Percentiles rank a stretch among this genome's conserved stretches.
These are phyloP conservation scores for Bothrops jararaca DNA, from an alignment of 2,113 vertebrate species.

Conservation along the genomic window DNA sequence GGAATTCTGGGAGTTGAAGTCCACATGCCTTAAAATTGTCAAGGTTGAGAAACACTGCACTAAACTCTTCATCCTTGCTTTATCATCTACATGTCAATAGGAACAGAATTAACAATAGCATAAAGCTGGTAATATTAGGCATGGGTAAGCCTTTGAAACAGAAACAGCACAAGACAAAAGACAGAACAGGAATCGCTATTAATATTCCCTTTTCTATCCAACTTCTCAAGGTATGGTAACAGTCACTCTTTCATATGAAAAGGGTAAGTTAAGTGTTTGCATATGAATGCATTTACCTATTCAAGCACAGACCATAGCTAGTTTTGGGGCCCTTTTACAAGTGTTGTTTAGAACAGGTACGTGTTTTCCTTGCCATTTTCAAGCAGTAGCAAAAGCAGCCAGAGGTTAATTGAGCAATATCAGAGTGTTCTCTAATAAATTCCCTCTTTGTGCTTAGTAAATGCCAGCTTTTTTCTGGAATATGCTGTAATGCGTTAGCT, in stretches of 20 bases:
- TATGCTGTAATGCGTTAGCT: slow-evolving; percentile 3
- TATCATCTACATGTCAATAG: not conserved
- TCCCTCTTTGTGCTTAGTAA: not conserved
- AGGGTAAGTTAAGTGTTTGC: not conserved
- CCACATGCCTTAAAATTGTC: no score
- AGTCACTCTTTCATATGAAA: not conserved
- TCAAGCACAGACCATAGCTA: not conserved
- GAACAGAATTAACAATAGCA: not conserved
- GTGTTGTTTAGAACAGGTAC: slow-evolving; percentile 3
- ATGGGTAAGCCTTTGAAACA: not conserved
- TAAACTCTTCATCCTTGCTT: not conserved
- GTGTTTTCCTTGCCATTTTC: slow-evolving; percentile 33
- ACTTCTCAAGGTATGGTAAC: not conserved
- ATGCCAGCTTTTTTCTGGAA: slow-evolving; percentile 31
- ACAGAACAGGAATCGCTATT: not conserved
- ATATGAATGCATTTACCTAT: not conserved
- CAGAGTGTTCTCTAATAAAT: not conserved
- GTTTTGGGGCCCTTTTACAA: not conserved
- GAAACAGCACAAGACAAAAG: not conserved
- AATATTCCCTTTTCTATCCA: not conserved
- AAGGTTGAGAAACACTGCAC: no score
- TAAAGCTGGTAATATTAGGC: not conserved
- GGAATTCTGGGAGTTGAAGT: no score
- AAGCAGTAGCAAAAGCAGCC: not conserved
- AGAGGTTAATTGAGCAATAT: slow-evolving; percentile 9